Base-by-base conservation (phyloP, 2,113 vertebrate species). In the Lophochroa leadbeateri region DNA sequence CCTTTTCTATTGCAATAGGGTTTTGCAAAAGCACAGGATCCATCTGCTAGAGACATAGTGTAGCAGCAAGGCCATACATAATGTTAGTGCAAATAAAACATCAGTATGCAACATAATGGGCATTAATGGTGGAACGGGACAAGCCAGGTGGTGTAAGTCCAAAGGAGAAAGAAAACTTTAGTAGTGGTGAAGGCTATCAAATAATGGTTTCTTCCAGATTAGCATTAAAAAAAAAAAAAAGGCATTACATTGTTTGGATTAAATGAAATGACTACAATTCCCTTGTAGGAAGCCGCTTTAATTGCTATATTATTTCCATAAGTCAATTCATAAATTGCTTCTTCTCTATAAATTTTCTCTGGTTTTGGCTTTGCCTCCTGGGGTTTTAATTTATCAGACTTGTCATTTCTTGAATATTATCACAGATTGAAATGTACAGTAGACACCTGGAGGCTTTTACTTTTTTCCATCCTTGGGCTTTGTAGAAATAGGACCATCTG, bases 381-480 rank as follows among this genome's bases (percentile, higher is more conserved):
- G 86, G 68, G 69, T 50, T 90, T 94, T 92, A 75, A 93, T 97
- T 96, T 92, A 89, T 96, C 94, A 92, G 49, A 96, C 82, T 94
- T 95, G 75, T 78, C 89, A 89, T 96, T 95, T 92, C 31, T 57
- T 93, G 75, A 88, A 92, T 94, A 90, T 94, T 95, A 90, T 69
- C 94, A 84, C 84, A 97, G 89, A 97, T 95, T 96, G 72, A 96
- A 96, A 88, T 85, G 71, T 94, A 75, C 88, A 69, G 90, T 61
- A 94, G 95, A 52, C 96, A 96, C 95, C 96, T 97, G 96, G 94
- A 79, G 57, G 86, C 74, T 95, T 97, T 97, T 94, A 68, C 78
- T 95, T 97, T 96, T 96, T 72, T 94, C 84, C 19, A 77, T 92
- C 74, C 86, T 87, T 95, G 82, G 92, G 65, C 78, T 91, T 76